Percentiles rank a stretch among this genome's conserved stretches.
Evolutionary conservation across 2,888 invertebrate species (phyloP).

Genomic region (Pimpla rufipes): DNA sequence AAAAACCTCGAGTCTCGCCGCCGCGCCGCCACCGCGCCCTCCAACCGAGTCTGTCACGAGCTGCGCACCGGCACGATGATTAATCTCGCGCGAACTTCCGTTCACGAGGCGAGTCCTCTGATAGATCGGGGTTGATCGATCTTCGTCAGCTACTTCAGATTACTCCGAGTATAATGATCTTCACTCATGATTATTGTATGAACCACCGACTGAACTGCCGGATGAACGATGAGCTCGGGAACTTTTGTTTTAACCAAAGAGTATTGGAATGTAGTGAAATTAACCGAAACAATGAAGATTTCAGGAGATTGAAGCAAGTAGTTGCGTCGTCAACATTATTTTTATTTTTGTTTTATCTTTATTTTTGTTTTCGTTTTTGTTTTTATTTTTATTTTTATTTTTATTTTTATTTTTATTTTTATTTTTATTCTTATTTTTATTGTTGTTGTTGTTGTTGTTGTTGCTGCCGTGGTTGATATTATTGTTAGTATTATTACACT

Average conservation of each 20-base stretch:
- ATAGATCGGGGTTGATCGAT: conserved; percentile 61
- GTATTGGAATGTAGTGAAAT: neutral
- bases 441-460: too few species aligned
- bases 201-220: conserved; percentile 20
- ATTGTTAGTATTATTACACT: too few species aligned
- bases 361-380: too few species aligned
- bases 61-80: conserved; percentile 53
- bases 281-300: neutral
- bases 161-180: conserved; percentile 8
- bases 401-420: too few species aligned
- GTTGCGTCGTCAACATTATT: neutral
- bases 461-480: too few species aligned
- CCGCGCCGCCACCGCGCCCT: too few species aligned
- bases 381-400: neutral
- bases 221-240: conserved; percentile 36
- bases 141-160: conserved; percentile 45
- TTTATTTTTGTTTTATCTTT: neutral
- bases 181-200: conserved; percentile 35
- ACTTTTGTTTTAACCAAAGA: neutral
- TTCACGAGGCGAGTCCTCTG: conserved; percentile 48
- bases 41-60: neutral
- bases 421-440: too few species aligned
- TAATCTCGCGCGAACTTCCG: conserved; percentile 64
- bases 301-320: neutral
- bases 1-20: neutral